Conservation (phyloP, 1,140 invertebrate genomes). For the Mamestra configurata region DNA sequence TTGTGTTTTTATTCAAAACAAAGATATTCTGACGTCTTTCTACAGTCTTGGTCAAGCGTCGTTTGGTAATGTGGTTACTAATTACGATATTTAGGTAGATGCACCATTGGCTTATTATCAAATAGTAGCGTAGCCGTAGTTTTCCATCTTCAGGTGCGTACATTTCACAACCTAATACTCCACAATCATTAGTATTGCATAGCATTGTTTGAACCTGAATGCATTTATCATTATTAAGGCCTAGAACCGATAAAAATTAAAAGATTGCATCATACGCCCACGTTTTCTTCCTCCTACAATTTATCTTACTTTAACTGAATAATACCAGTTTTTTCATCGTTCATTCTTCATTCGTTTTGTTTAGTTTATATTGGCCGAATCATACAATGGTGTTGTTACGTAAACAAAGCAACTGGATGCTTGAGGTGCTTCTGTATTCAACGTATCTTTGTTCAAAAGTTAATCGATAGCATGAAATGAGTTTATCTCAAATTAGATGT, state of each 20-base stretch:
- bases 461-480: neutral
- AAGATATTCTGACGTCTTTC: neutral
- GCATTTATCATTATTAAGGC: slow-evolving; percentile 47
- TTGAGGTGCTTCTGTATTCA: neutral
- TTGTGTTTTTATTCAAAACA: neutral
- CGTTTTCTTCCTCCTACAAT: slow-evolving; percentile 15
- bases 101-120: neutral
- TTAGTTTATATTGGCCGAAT: slow-evolving; percentile 5
- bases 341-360: slow-evolving; percentile 8
- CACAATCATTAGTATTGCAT: neutral
- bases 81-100: too few relatives aligned
- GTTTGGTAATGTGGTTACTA: too few relatives aligned
- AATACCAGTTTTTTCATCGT: slow-evolving; percentile 37
- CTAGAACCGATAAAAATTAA: slow-evolving; percentile 36
- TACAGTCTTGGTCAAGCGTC: too few relatives aligned
- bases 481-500: neutral
- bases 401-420: neutral
- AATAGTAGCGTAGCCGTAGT: neutral
- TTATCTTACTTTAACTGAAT: slow-evolving; percentile 45
- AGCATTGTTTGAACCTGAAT: slow-evolving; percentile 11
- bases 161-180: neutral
- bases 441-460: neutral
- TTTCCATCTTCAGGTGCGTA: neutral
- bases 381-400: neutral
- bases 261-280: slow-evolving; percentile 41